phyloP scores from a whole-genome alignment of 2,113 vertebrate genomes.

The Rallus limicola region DNA sequence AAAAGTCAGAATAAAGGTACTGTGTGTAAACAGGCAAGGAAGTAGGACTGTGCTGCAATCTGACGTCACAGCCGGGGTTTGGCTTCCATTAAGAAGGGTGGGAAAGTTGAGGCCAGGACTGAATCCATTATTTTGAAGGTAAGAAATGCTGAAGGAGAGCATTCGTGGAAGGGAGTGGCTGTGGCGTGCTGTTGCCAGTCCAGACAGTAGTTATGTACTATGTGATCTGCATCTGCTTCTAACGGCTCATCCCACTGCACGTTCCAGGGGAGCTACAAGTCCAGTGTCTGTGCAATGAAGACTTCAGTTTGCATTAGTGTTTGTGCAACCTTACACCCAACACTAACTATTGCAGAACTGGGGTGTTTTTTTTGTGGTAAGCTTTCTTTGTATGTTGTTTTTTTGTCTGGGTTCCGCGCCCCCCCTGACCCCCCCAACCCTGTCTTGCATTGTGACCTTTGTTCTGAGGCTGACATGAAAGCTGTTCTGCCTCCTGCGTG shows the following conservation, averaged over 20 bases:
- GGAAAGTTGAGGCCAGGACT: not conserved
- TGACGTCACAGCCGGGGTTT: not conserved
- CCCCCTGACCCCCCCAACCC: too few relatives aligned
- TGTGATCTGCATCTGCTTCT: not conserved
- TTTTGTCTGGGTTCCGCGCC: not conserved
- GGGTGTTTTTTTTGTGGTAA: not conserved
- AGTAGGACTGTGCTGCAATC: not conserved
- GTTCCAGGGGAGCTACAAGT: not conserved
- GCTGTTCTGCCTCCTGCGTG: not conserved
- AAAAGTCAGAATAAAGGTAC: slow-evolving; percentile 34
- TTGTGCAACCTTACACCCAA: not conserved
- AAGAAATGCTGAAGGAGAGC: not conserved
- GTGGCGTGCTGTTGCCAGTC: not conserved
- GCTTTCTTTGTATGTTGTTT: not conserved
- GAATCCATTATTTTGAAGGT: not conserved
- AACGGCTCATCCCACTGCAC: not conserved
- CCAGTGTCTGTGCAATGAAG: not conserved
- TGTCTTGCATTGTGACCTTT: not conserved
- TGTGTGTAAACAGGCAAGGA: not conserved
- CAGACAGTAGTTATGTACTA: not conserved
- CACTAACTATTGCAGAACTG: not conserved
- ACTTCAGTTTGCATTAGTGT: not conserved
- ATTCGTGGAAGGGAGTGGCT: not conserved
- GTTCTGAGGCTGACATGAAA: not conserved
- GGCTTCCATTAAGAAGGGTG: not conserved